phyloP scores from a whole-genome alignment of 1,140 invertebrate genomes.

The Bathynomus jamesi region DNA sequence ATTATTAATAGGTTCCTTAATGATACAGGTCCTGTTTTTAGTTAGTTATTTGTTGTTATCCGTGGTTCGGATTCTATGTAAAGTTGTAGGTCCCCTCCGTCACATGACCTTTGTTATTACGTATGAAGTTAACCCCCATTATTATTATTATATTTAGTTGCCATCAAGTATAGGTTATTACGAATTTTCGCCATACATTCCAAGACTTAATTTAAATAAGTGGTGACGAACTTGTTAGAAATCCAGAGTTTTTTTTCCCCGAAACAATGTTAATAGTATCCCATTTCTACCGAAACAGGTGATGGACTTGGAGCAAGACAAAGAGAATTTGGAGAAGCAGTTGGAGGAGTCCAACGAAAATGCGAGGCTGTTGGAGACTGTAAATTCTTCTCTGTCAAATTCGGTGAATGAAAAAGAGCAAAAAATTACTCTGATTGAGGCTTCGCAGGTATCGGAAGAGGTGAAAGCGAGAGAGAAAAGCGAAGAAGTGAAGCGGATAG shows the following conservation, averaged over 20 bases:
- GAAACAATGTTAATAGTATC: too few species aligned
- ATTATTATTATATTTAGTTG: not conserved
- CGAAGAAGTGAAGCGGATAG: not conserved
- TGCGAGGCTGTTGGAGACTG: constrained; percentile 20
- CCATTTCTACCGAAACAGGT: constrained; percentile 18
- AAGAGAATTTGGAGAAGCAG: constrained; percentile 48
- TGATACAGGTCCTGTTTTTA: too few species aligned
- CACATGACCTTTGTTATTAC: not conserved
- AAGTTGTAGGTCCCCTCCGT: too few species aligned
- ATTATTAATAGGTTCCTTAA: too few species aligned
- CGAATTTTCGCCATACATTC: not conserved
- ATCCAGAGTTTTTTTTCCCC: too few species aligned
- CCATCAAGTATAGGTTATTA: not conserved
- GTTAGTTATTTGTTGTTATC: too few species aligned
- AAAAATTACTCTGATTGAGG: constrained; percentile 30
- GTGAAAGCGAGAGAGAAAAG: not conserved
- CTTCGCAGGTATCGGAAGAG: constrained; percentile 17
- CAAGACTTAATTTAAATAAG: constrained; percentile 7
- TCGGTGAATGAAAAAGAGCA: constrained; percentile 29
- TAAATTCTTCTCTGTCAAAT: constrained; percentile 22
- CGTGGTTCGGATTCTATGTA: too few species aligned
- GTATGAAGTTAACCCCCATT: not conserved
- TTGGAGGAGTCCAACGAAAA: constrained; percentile 40
- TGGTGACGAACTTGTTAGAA: too few species aligned
- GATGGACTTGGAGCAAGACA: constrained; percentile 31